These are phyloP conservation scores for Ormyrus pomaceus DNA, from an alignment of 2,888 invertebrate genomes.

Conservation along the genomic window DNA sequence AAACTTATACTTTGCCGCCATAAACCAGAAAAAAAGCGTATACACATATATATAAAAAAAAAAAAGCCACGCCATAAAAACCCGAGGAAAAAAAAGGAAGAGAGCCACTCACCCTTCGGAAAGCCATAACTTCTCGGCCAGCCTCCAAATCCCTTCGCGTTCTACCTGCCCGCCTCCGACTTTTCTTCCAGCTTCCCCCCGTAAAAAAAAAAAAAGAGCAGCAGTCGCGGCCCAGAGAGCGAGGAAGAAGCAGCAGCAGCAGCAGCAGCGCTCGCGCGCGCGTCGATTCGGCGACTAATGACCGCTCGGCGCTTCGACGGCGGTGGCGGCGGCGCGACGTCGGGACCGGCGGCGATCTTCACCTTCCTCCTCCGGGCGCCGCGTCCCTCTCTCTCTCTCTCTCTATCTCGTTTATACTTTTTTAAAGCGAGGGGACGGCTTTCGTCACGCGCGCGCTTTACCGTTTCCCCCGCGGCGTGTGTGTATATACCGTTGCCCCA, in stretches of 20 bases:
- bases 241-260: not conserved
- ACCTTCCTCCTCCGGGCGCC: not conserved
- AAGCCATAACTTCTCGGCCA: constrained; percentile 13
- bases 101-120: constrained; percentile 32
- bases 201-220: too few species aligned
- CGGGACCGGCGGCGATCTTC: constrained; percentile 10
- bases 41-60: too few species aligned
- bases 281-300: constrained; percentile 50
- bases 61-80: too few species aligned
- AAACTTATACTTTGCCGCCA: not conserved
- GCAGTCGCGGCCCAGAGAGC: too few species aligned
- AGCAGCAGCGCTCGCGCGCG: constrained; percentile 7
- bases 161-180: too few species aligned
- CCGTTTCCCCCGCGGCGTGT: constrained; percentile 45
- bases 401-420: constrained; percentile 1
- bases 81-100: too few species aligned
- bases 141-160: too few species aligned
- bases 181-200: too few species aligned
- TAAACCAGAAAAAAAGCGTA: not conserved
- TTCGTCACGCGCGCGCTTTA: constrained; percentile 55
- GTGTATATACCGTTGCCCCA: not conserved
- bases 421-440: constrained; percentile 16
- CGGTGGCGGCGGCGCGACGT: not conserved
- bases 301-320: not conserved
- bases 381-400: not conserved